phyloP scores from a whole-genome alignment of 1,140 invertebrate species.

The Mactra quadrangularis region DNA sequence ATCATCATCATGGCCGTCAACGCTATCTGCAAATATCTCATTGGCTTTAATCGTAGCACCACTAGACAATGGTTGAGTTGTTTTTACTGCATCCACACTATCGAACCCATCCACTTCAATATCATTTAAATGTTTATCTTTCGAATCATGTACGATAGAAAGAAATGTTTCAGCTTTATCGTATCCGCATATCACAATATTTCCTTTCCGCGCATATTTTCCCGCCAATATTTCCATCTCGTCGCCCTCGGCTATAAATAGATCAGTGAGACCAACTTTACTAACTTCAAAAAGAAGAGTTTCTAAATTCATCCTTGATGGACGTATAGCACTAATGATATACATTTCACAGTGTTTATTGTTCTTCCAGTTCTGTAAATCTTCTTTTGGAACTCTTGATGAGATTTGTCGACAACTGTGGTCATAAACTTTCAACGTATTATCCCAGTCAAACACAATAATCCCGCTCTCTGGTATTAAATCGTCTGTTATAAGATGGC shows the following conservation, averaged over 20 bases:
- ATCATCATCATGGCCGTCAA: neutral
- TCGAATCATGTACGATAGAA: slow-evolving; percentile 25
- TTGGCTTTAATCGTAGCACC: neutral
- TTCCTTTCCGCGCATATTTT: slow-evolving; percentile 62
- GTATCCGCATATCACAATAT: slow-evolving; percentile 68
- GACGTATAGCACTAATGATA: slow-evolving; percentile 66
- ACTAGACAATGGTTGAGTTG: neutral
- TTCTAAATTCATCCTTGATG: slow-evolving; percentile 61
- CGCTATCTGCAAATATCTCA: no score
- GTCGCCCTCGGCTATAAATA: slow-evolving; percentile 53
- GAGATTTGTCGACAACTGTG: slow-evolving; percentile 16
- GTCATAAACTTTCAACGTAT: slow-evolving; percentile 63
- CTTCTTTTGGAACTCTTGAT: slow-evolving; percentile 26
- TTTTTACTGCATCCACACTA: neutral
- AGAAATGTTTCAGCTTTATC: slow-evolving; percentile 68
- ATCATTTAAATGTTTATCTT: neutral
- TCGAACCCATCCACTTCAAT: neutral
- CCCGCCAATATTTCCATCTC: slow-evolving; percentile 25
- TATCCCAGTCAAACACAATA: slow-evolving; percentile 69
- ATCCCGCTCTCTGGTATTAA: slow-evolving; percentile 17
- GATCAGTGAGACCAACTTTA: slow-evolving; percentile 46
- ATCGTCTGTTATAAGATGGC: neutral
- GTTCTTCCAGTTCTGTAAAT: slow-evolving; percentile 41
- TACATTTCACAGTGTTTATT: slow-evolving; percentile 57
- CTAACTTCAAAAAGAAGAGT: slow-evolving; percentile 64